Conservation (phyloP, 64 coral and sea anemone species). For the Exaiptasia diaphana region DNA sequence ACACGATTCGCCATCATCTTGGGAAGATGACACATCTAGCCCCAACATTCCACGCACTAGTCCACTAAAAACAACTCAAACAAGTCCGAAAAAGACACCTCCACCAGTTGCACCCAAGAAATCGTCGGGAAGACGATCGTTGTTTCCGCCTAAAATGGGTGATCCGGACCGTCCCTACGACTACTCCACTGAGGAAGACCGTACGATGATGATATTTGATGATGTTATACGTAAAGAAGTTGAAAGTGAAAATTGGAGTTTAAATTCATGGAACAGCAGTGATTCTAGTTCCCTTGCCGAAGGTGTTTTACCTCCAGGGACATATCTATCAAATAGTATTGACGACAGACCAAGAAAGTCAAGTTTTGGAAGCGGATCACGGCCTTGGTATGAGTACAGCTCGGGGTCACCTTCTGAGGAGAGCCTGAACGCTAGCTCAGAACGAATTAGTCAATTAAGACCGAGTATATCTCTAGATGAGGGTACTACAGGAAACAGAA, state of each 20-base stretch:
- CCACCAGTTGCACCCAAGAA: constrained; percentile 85
- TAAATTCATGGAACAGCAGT: constrained; percentile 90
- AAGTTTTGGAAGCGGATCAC: background rate
- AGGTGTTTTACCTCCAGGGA: constrained; percentile 62
- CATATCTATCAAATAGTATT: constrained; percentile 1
- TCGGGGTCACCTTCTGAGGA: constrained; percentile 43
- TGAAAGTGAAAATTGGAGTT: constrained; percentile 93
- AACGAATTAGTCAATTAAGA: background rate
- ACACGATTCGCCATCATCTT: background rate
- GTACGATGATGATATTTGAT: constrained; percentile 77
- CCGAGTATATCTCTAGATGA: background rate
- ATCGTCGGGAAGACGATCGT: background rate
- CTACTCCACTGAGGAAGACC: constrained; percentile 64
- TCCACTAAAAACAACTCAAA: background rate
- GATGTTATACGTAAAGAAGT: constrained; percentile 73
- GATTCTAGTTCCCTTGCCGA: constrained; percentile 53
- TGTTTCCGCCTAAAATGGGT: background rate
- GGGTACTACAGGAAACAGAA: too few relatives aligned
- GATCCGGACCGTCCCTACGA: background rate
- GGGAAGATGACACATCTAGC: background rate
- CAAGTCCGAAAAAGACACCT: constrained; percentile 22
- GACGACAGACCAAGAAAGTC: background rate
- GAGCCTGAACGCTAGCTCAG: constrained; percentile 24
- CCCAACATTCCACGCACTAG: background rate
- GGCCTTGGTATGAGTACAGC: constrained; percentile 54